Percentiles rank a stretch among this genome's conserved stretches.
phyloP scores from a whole-genome alignment of 1,140 invertebrate species.

The Drosophila sp. region DNA sequence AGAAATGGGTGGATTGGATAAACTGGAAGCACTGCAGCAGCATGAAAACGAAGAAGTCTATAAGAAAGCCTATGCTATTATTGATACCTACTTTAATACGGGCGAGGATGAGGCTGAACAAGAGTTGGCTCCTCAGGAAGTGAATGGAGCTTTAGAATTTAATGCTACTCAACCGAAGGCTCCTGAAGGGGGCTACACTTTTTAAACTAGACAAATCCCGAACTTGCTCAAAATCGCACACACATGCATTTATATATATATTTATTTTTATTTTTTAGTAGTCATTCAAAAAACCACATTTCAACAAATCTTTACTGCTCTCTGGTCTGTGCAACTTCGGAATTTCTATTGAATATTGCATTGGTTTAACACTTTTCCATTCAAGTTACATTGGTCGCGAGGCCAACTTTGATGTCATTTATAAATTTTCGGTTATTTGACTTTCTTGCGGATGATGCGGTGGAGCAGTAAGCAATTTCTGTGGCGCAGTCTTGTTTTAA shows the following conservation, averaged over 20 bases:
- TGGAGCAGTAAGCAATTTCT: too few relatives aligned
- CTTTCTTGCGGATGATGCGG: too few relatives aligned
- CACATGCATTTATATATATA: background rate
- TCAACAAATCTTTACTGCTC: background rate
- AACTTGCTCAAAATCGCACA: slow-evolving; percentile 9
- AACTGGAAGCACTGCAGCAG: slow-evolving; percentile 95
- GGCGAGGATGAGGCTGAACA: slow-evolving; percentile 83
- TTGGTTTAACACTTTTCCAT: too few relatives aligned
- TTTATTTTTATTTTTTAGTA: too few relatives aligned
- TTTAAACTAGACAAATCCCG: slow-evolving; percentile 43
- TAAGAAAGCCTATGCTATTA: slow-evolving; percentile 90
- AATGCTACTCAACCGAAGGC: slow-evolving; percentile 70
- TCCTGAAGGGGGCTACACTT: slow-evolving; percentile 77
- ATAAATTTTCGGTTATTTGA: too few relatives aligned
- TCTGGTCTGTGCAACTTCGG: too few relatives aligned
- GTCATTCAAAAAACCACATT: slow-evolving; percentile 5
- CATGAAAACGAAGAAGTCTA: slow-evolving; percentile 99
- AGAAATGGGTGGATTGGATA: slow-evolving; percentile 95
- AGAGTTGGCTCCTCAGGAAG: slow-evolving; percentile 77
- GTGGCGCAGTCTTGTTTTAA: too few relatives aligned
- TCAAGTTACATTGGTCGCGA: too few relatives aligned
- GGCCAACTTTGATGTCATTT: too few relatives aligned
- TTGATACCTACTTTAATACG: slow-evolving; percentile 92
- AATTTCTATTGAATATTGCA: too few relatives aligned
- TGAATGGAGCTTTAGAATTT: slow-evolving; percentile 77